These are phyloP conservation scores for Thaleichthys pacificus DNA, from an alignment of 2,797 vertebrate genomes.

Conservation along the genomic window DNA sequence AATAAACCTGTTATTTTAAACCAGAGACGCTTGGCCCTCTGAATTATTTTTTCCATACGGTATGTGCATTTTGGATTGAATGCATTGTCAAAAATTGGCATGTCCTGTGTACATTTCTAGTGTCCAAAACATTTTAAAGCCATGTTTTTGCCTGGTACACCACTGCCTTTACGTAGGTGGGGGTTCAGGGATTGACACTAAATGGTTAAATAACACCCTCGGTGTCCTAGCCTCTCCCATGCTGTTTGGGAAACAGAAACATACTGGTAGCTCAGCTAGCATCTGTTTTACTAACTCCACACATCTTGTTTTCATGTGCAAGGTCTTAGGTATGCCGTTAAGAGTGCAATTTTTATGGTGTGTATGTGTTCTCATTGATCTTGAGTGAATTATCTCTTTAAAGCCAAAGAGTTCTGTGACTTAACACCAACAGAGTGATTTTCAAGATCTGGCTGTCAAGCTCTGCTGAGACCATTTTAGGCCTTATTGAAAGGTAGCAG, in stretches of 20 bases:
- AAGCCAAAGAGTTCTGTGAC: constrained; percentile 43
- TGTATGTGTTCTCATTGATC: constrained; percentile 53
- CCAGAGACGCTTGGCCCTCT: background rate
- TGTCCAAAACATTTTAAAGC: background rate
- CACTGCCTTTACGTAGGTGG: constrained; percentile 37
- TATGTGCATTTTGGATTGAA: constrained; percentile 30
- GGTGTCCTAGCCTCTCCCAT: constrained; percentile 45
- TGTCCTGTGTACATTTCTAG: constrained; percentile 59
- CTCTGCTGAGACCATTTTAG: constrained; percentile 68
- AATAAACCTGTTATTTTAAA: background rate
- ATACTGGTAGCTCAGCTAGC: constrained; percentile 54
- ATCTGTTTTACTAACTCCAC: constrained; percentile 45
- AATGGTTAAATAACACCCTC: constrained; percentile 45
- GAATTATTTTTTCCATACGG: background rate
- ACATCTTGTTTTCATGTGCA: constrained; percentile 52
- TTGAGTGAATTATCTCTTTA: constrained; percentile 46
- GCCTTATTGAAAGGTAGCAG: constrained; percentile 68
- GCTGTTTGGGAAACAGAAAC: constrained; percentile 43
- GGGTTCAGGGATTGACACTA: constrained; percentile 44
- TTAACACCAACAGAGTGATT: constrained; percentile 42
- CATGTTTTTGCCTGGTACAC: constrained; percentile 65
- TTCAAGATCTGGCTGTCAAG: constrained; percentile 49
- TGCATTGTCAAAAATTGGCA: constrained; percentile 48
- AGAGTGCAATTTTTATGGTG: constrained; percentile 39
- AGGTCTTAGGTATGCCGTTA: constrained; percentile 39